Evolutionary conservation across 2,888 invertebrate species (phyloP), one percentile per base, ranked within the genome.

Genomic region (Hermaeophaga mercurialis): DNA sequence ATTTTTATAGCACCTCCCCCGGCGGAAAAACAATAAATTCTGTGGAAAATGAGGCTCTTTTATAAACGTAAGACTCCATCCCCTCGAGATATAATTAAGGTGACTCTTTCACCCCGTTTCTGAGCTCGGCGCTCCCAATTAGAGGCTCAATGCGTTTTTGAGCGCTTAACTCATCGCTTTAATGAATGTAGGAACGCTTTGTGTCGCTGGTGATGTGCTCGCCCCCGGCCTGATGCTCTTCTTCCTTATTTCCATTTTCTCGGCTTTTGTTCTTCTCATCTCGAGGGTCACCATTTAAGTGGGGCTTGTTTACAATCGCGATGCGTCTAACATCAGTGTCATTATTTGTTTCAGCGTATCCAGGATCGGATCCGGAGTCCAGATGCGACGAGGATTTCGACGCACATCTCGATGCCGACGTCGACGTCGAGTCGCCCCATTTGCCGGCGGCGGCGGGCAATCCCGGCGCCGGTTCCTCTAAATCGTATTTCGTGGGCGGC

Each of bases 121-220:
- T 24, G 34, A 46, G 46, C 33, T 46, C 19, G 22, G 44, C 19
- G 38, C 48, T 62, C 62, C 63, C 63, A 66, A 66, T 66, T 65
- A 64, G 64, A 63, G 59, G 52, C 59, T 67, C 66, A 65, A 68
- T 67, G 65, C 67, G 70, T 66, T 60, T 47, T 58, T 59, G 54
- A 62, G 54, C 60, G 48, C 54, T 62, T 60, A 56, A 58, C 50
- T 54, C 47, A 47, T 45, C 49, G 56, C 43, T 58, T 54, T 58
- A 60, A 62, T 54, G 60, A 62, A 54, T 41, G 46, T 50, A 49
- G 33, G 15, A 56, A 38, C 56, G 56, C 56, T 56, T 56, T 56
- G 50, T 56, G 41, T 46, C n/a, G 26, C 24, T 36, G n/a, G 24
- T 31, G 56, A 46, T 46, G 12, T 11, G 22, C 11, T 46, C 2